phyloP scores from a whole-genome alignment of 1,140 invertebrate species.

The Lasioglossum baleicum region DNA sequence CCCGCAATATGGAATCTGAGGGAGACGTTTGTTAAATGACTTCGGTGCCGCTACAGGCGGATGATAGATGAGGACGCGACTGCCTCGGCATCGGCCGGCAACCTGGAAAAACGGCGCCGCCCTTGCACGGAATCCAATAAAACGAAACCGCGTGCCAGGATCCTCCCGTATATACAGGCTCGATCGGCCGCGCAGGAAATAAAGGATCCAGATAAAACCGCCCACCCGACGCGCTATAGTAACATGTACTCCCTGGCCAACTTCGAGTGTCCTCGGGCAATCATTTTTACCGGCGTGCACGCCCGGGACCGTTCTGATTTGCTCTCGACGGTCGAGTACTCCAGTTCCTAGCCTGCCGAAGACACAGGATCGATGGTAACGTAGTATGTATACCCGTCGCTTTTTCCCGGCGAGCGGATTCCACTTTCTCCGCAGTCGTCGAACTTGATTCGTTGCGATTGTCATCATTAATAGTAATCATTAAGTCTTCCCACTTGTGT shows the following conservation, averaged over 20 bases:
- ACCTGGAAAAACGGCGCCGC: constrained; percentile 62
- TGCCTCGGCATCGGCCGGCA: constrained; percentile 46
- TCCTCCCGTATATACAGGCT: constrained; percentile 35
- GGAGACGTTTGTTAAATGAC: constrained; percentile 67
- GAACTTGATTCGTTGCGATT: no score
- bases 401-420: no score
- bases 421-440: no score
- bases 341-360: not conserved
- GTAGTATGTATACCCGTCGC: no score
- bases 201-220: constrained; percentile 58
- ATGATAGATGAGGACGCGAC: constrained; percentile 63
- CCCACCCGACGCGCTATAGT: constrained; percentile 43
- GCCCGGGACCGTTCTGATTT: not conserved
- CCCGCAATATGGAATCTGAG: constrained; percentile 56
- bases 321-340: not conserved
- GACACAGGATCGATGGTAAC: not conserved
- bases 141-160: constrained; percentile 51
- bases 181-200: constrained; percentile 54
- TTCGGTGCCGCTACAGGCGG: constrained; percentile 45
- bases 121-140: constrained; percentile 64
- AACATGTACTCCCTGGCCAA: constrained; percentile 34
- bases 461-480: no score
- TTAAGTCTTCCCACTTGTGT: no score
- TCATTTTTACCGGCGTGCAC: constrained; percentile 46
- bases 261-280: constrained; percentile 22